Evolutionary conservation across 2,113 vertebrate species (phyloP), one percentile per base, ranked within the genome.

Genomic region (Plectropomus leopardus): DNA sequence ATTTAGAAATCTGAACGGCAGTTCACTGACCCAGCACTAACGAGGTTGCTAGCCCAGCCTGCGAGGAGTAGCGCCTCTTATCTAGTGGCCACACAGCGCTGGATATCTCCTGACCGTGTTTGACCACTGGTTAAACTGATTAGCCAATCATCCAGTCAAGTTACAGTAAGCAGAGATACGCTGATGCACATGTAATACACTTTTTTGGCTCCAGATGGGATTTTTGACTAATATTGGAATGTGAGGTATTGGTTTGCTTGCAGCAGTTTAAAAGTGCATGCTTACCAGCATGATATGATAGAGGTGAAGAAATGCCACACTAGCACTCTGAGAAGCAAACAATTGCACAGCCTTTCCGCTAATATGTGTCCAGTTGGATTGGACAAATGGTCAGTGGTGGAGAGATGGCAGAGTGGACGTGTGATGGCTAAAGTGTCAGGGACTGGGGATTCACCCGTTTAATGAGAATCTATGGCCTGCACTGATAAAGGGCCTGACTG

Each of bases 1-100:
- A 88, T 93, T 94, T 94, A 84, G 59, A 92, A 92, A 93, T 94
- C 81, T 95, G 91, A 65, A 78, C 92, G 92, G 93, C 92, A 88
- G 93, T 91, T 95, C 91, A 89, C 74, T 94, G 94, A 94, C 94
- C 94, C 92, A 88, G 80, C 73, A 88, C 92, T 94, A 94, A 94
- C 84, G 57, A 92, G 91, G 83, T 78, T 85, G 76, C 73, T 15
- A 55, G 58, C 78, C 42, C 30, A 40, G 75, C 78, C 87, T 80
- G 82, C 6, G 30, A 87, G 88, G 75, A 91, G 80, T 44, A 55
- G 65, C 67, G 77, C 60, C 78, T 83, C 86, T 91, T 93, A 91
- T 91, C 86, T 77, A 64, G 73, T 79, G 90, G 86, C 92, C 90
- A 83, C 90, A 83, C 87, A 82, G 89, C 66, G 21, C 67, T 45